phyloP scores from a whole-genome alignment of 1,140 invertebrate species.

The Chlorops oryzae region DNA sequence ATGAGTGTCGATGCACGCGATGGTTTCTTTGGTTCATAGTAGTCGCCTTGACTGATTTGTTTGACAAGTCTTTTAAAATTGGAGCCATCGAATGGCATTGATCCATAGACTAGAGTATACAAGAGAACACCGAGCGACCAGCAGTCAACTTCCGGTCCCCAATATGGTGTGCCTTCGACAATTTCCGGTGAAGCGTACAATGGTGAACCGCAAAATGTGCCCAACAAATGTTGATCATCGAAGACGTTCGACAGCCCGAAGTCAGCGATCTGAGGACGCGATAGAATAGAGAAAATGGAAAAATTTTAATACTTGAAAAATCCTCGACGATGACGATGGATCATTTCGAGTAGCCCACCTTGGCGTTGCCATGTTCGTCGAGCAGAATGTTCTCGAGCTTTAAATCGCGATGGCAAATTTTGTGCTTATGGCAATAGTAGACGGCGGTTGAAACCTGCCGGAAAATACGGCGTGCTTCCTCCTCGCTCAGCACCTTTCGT shows the following conservation, averaged over 20 bases:
- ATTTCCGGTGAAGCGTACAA: conserved; percentile 98
- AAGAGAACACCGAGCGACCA: conserved; percentile 97
- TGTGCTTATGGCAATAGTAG: conserved; percentile 98
- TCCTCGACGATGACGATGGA: not conserved
- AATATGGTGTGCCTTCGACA: conserved; percentile 94
- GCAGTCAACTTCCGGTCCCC: conserved; percentile 91
- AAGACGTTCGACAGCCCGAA: conserved; percentile 99
- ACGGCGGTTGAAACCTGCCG: conserved; percentile 95
- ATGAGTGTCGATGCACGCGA: conserved; percentile 95
- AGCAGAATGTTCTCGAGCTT: conserved; percentile 98
- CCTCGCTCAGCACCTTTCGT: conserved; percentile 81
- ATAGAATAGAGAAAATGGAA: not conserved
- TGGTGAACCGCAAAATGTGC: conserved; percentile 96
- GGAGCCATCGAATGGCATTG: conserved; percentile 99
- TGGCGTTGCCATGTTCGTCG: conserved; percentile 92
- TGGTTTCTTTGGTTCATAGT: conserved; percentile 91
- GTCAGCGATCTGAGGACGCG: conserved; percentile 79
- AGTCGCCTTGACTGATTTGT: conserved; percentile 95
- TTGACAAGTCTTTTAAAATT: conserved; percentile 95
- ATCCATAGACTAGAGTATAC: conserved; percentile 97
- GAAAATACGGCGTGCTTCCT: conserved; percentile 92
- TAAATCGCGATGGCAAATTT: conserved; percentile 95
- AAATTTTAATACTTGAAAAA: conserved; percentile 14
- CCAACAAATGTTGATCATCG: conserved; percentile 78
- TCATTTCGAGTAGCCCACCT: conserved; percentile 56